Evolutionary conservation across 2,797 vertebrate species (phyloP).

Genomic region (Mormyrus hasselquistii): DNA sequence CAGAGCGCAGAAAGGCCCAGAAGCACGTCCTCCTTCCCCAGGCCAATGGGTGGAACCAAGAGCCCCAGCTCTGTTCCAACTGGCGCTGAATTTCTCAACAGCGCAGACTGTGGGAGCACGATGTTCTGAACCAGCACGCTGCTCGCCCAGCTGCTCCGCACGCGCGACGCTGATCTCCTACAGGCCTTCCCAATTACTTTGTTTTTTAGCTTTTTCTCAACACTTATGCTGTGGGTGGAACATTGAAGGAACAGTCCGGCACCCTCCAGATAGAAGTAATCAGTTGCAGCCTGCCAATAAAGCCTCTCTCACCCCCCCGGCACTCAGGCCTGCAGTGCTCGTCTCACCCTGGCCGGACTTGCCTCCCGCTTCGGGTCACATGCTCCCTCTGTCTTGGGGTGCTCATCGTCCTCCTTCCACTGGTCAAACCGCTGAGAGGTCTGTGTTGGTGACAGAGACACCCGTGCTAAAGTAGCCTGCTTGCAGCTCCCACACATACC

Average conservation of each 20-base stretch:
- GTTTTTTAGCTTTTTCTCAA: background rate
- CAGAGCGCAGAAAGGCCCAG: background rate
- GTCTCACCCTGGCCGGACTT: conserved; percentile 59
- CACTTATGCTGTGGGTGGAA: background rate
- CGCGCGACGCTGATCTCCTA: background rate
- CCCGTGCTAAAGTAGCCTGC: too few relatives aligned
- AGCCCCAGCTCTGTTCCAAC: background rate
- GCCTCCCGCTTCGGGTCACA: conserved; percentile 69
- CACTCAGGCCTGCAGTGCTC: conserved; percentile 72
- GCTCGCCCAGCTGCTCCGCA: background rate
- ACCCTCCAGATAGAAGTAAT: background rate
- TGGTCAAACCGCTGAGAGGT: conserved; percentile 75
- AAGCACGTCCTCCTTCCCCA: background rate
- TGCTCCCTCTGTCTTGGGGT: conserved; percentile 71
- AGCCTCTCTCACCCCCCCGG: background rate
- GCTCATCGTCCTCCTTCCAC: conserved; percentile 65
- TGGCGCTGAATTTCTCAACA: background rate
- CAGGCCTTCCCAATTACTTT: background rate
- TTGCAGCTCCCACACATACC: background rate
- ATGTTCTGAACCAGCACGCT: background rate
- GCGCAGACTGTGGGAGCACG: background rate
- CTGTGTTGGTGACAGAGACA: conserved; percentile 49
- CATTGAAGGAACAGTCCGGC: background rate
- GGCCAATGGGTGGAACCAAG: background rate
- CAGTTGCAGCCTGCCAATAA: background rate